Percentiles rank a stretch among this genome's conserved stretches.
Conservation (phyloP, 2,888 invertebrate genomes). For the Yponomeuta cagnagella region DNA sequence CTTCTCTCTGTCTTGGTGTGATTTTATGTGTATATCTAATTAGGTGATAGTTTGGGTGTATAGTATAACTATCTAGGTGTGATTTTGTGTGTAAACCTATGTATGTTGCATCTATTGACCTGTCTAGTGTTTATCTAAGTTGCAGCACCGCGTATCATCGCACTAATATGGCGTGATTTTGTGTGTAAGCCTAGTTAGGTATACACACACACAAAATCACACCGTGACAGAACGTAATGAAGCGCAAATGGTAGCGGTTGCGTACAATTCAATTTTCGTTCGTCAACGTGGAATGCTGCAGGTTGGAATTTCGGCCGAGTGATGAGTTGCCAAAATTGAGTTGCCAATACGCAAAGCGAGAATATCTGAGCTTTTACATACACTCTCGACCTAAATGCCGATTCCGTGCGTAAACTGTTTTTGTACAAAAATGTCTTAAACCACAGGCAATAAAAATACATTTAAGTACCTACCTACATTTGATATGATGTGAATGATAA, state of each 20-base stretch:
- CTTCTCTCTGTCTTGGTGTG: too few relatives aligned
- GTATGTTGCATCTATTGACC: too few relatives aligned
- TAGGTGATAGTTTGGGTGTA: too few relatives aligned
- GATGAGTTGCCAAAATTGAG: constrained; percentile 15
- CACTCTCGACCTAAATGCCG: background rate
- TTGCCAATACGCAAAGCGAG: constrained; percentile 8
- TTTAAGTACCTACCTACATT: background rate
- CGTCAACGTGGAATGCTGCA: background rate
- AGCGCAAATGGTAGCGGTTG: constrained; percentile 14
- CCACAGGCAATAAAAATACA: background rate
- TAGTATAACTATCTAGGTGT: too few relatives aligned
- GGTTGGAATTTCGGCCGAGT: constrained; percentile 15
- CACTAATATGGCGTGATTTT: too few relatives aligned
- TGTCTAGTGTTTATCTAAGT: too few relatives aligned
- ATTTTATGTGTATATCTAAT: too few relatives aligned
- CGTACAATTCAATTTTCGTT: constrained; percentile 19
- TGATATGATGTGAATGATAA: background rate
- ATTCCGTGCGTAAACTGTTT: constrained; percentile 3
- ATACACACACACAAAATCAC: too few relatives aligned
- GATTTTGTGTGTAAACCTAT: too few relatives aligned
- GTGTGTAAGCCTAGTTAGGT: too few relatives aligned
- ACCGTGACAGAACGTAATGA: background rate
- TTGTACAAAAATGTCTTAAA: background rate
- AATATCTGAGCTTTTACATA: background rate
- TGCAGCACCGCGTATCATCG: too few relatives aligned